Evolutionary conservation across 2,888 invertebrate species (phyloP).

Genomic region (Lathronympha strigana): DNA sequence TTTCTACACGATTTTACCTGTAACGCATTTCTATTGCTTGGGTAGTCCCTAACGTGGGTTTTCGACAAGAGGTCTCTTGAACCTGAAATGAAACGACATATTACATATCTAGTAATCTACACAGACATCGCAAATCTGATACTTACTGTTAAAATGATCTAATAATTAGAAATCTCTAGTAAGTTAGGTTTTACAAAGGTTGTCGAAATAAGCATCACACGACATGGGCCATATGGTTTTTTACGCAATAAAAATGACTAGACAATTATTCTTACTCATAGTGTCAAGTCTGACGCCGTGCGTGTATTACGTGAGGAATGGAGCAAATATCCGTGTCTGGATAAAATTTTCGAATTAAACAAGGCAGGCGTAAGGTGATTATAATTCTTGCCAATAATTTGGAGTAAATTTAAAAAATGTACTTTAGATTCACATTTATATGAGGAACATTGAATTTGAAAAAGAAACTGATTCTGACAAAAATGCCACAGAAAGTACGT

Average conservation of each 20-base stretch:
- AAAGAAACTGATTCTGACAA: not conserved
- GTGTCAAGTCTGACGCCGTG: not conserved
- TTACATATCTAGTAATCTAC: too few relatives aligned
- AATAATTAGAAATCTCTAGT: too few relatives aligned
- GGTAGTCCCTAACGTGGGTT: not conserved
- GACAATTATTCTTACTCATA: constrained; percentile 4
- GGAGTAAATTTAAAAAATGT: not conserved
- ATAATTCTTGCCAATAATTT: not conserved
- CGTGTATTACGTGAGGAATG: not conserved
- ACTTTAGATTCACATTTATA: not conserved
- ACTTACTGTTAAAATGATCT: too few relatives aligned
- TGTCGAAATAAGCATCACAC: too few relatives aligned
- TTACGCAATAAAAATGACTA: not conserved
- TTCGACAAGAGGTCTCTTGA: not conserved
- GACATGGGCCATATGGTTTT: too few relatives aligned
- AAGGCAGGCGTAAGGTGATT: not conserved
- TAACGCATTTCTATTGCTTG: not conserved
- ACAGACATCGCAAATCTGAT: too few relatives aligned
- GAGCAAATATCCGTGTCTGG: not conserved
- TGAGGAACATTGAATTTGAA: not conserved
- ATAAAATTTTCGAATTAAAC: not conserved
- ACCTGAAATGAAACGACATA: not conserved
- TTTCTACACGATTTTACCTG: constrained; percentile 11
- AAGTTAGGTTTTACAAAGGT: too few relatives aligned
- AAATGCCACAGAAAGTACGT: not conserved